Evolutionary conservation across 2,113 vertebrate species (phyloP).

Genomic region (Paramormyrops kingsleyae): DNA sequence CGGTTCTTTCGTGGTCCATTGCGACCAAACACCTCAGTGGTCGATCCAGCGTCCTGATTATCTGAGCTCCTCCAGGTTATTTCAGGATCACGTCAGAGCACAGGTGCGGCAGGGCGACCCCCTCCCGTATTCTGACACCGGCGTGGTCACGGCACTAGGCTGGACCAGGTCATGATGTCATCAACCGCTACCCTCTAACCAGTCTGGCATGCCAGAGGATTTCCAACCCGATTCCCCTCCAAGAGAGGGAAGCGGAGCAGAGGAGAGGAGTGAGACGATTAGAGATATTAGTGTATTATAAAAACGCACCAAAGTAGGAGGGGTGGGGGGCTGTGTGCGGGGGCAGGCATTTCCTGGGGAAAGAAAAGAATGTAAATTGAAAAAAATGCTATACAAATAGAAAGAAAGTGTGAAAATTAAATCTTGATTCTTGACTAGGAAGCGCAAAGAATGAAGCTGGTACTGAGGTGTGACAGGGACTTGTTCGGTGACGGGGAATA

Average conservation of each 20-base stretch:
- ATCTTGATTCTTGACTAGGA: slow-evolving; percentile 62
- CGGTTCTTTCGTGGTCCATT: background rate
- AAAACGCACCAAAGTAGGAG: slow-evolving; percentile 13
- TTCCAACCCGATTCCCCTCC: background rate
- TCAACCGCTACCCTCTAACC: background rate
- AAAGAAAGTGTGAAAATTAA: slow-evolving; percentile 62
- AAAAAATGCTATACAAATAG: slow-evolving; percentile 41
- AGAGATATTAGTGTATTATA: slow-evolving; percentile 32
- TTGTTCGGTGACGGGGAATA: slow-evolving; percentile 61
- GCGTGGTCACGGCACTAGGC: background rate
- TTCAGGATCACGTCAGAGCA: background rate
- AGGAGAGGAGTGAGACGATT: slow-evolving; percentile 33
- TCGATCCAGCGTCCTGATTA: background rate
- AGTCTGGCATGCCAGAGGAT: background rate
- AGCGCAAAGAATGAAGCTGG: slow-evolving; percentile 59
- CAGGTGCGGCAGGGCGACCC: background rate
- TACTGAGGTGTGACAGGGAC: slow-evolving; percentile 62
- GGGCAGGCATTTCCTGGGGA: slow-evolving; percentile 12
- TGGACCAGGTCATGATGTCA: background rate
- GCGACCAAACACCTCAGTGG: background rate
- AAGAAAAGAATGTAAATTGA: slow-evolving; percentile 48
- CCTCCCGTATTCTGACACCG: background rate
- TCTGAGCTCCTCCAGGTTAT: background rate
- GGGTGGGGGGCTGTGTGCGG: slow-evolving; percentile 30
- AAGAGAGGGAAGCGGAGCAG: slow-evolving; percentile 33